Evolutionary conservation across 2,888 invertebrate species (phyloP).

Genomic region (Thymelicus sylvestris): DNA sequence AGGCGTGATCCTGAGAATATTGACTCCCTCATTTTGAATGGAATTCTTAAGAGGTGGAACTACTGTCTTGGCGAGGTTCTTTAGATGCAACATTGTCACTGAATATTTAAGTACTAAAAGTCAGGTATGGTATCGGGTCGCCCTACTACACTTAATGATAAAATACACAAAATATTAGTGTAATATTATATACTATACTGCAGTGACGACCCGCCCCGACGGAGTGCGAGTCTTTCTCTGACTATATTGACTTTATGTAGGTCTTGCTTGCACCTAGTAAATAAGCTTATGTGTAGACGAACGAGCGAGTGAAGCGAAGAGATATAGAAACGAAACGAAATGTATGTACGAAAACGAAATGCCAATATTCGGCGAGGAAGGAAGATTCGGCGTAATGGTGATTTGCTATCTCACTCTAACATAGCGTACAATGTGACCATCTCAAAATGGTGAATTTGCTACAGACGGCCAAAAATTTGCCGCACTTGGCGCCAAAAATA

Average conservation of each 20-base stretch:
- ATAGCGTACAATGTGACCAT: neutral
- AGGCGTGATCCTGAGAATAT: constrained; percentile 86
- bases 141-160: constrained; percentile 70
- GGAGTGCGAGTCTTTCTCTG: constrained; percentile 52
- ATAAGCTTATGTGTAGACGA: neutral
- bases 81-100: constrained; percentile 89
- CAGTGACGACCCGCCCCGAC: constrained; percentile 83
- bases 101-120: constrained; percentile 67
- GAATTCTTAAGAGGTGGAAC: constrained; percentile 83
- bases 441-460: too few species aligned
- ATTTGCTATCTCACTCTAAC: neutral
- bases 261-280: neutral
- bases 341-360: neutral
- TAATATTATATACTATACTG: constrained; percentile 56
- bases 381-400: neutral
- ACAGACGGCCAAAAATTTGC: too few species aligned
- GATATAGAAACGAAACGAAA: neutral
- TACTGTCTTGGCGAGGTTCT: constrained; percentile 87
- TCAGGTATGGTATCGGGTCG: constrained; percentile 76
- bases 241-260: constrained; percentile 36
- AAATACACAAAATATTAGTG: constrained; percentile 67
- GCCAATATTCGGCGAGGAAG: neutral
- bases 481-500: too few species aligned
- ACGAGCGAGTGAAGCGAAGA: neutral
- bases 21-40: constrained; percentile 83